Conservation (phyloP, 2,888 invertebrate genomes). For the Molanna angustata region DNA sequence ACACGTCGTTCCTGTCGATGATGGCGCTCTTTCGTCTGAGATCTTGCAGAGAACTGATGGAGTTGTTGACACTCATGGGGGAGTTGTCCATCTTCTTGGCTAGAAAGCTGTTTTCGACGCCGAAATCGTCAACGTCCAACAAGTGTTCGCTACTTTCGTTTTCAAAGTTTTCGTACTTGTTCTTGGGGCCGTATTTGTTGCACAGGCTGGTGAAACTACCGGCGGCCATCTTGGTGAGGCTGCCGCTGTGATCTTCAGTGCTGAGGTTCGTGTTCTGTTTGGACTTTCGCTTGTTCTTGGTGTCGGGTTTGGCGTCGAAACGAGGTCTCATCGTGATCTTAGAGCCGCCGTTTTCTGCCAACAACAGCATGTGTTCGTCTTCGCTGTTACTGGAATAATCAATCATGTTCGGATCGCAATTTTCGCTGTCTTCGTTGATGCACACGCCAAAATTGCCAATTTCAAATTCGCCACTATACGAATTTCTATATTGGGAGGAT, state of each 20-base stretch:
- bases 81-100: slow-evolving; percentile 51
- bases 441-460: slow-evolving; percentile 42
- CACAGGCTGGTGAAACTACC: slow-evolving; percentile 43
- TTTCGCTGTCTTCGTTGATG: slow-evolving; percentile 19
- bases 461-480: slow-evolving; percentile 34
- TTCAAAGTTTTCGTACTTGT: slow-evolving; percentile 46
- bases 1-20: slow-evolving; percentile 19
- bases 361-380: slow-evolving; percentile 50
- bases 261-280: slow-evolving; percentile 24
- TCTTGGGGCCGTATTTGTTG: slow-evolving; percentile 46
- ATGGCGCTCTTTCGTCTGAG: slow-evolving; percentile 26
- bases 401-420: slow-evolving; percentile 1
- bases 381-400: slow-evolving; percentile 51
- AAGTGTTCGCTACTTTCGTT: slow-evolving; percentile 48
- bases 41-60: slow-evolving; percentile 36
- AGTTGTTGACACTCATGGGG: slow-evolving; percentile 42
- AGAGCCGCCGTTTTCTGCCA: slow-evolving; percentile 50
- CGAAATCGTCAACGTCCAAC: slow-evolving; percentile 44
- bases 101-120: slow-evolving; percentile 35
- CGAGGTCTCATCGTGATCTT: slow-evolving; percentile 47
- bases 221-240: slow-evolving; percentile 42
- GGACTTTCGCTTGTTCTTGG: slow-evolving; percentile 37
- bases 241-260: slow-evolving; percentile 43
- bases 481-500: slow-evolving; percentile 22
- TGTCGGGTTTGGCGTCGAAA: slow-evolving; percentile 38